Base-by-base conservation (phyloP, 2,888 invertebrate genomes). In the Apamea anceps region DNA sequence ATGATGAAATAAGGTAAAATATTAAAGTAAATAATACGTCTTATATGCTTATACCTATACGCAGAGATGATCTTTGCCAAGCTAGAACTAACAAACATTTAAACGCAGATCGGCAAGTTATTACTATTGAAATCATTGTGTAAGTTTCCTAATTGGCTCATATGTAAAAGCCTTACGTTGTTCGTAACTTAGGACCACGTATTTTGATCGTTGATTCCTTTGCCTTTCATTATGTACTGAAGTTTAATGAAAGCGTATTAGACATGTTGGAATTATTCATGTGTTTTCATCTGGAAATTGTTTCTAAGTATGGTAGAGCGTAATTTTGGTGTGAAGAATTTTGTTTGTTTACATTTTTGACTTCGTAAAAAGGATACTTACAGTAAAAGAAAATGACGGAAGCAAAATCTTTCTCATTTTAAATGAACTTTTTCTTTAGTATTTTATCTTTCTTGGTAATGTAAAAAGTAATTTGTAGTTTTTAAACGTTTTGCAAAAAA, bases 131-230 rank as follows among this genome's bases (percentile, higher is more conserved):
- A 80, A 72, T 65, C 45, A 67, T 75, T 51, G 67, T 82, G 66
- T 42, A 77, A 75, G 80, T 86, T 86, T n/a, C 66, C 67, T 85
- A 88, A 88, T 88, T 87, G 79, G 79, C 45, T 78, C 74, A 66
- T 75, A 76, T 80, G 75, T 82, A 76, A 82, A 79, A 80, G 74
- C 73, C 75, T 80, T 54, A 65, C 73, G 63, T 79, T 80, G 79
- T 88, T 75, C 51, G 48, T 81, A 82, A 87, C 73, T 80, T 79
- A 80, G 66, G 37, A 73, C 75, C 28, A 74, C 28, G 45, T 63
- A 72, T 89, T 85, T 76, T 80, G 78, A 62, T 80, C 57, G 72
- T 68, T 66, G 68, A 32, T 78, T 68, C 72, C 54, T 73, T 72
- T 65, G 62, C 68, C 21, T 66, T 65, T 71, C 77, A 81, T 82